A percentile compares a stretch with the other conserved stretches of the same genome.
Evolutionary conservation across 2,113 vertebrate species (phyloP).

Genomic region (Edolisoma coerulescens): DNA sequence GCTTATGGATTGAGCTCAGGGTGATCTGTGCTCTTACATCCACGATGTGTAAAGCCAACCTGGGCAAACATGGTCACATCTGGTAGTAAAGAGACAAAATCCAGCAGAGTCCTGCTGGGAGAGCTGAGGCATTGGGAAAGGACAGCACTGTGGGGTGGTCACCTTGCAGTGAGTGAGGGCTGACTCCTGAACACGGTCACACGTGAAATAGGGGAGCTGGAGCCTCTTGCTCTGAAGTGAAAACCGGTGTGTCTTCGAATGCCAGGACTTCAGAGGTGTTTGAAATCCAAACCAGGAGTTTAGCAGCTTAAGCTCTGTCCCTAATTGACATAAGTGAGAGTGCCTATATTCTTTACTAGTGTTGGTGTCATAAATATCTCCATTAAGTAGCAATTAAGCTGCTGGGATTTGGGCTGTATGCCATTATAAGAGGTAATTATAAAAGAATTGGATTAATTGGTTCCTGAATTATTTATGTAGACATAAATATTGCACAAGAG

Average conservation of each 20-base stretch:
- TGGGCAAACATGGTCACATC: fast-evolving
- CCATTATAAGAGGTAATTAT: slow-evolving; percentile 72
- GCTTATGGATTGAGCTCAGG: background rate
- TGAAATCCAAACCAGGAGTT: background rate
- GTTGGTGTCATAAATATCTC: slow-evolving; percentile 69
- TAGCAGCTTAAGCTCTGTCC: background rate
- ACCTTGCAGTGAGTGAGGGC: background rate
- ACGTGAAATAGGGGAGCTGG: background rate
- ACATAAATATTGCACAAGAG: slow-evolving; percentile 69
- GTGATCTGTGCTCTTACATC: too few species aligned
- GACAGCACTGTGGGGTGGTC: background rate
- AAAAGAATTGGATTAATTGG: slow-evolving; percentile 77
- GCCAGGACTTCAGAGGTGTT: background rate
- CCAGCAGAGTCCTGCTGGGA: background rate
- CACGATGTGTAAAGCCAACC: fast-evolving
- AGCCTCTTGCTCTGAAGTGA: background rate
- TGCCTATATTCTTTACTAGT: slow-evolving; percentile 42
- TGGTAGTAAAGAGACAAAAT: background rate
- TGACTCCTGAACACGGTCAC: fast-evolving
- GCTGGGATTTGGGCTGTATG: slow-evolving; percentile 63
- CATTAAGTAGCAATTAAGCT: slow-evolving; percentile 71
- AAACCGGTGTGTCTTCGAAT: background rate
- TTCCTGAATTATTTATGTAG: slow-evolving; percentile 77
- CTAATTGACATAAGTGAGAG: slow-evolving; percentile 8
- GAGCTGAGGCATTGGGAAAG: background rate